These are phyloP conservation scores for Gryllus bimaculatus DNA, from an alignment of 1,140 invertebrate genomes.

Conservation along the genomic window DNA sequence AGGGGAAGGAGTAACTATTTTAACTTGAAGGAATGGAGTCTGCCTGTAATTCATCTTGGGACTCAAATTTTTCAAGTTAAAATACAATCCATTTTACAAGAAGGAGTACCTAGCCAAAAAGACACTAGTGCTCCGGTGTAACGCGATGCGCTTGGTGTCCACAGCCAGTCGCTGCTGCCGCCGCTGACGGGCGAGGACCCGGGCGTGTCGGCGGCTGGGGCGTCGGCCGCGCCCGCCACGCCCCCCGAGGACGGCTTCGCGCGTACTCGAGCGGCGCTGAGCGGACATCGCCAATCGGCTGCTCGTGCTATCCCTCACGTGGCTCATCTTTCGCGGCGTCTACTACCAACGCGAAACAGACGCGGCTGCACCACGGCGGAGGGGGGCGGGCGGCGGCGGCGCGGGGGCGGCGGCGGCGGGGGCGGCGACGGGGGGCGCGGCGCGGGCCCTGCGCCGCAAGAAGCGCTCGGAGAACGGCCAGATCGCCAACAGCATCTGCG, in stretches of 20 bases:
- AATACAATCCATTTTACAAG: no score
- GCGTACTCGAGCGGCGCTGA: conserved; percentile 79
- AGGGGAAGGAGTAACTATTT: no score
- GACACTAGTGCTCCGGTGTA: no score
- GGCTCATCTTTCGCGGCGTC: conserved; percentile 86
- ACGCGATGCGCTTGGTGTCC: conserved; percentile 22
- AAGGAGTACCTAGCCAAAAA: no score
- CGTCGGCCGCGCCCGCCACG: conserved; percentile 30
- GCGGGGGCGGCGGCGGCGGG: conserved; percentile 37
- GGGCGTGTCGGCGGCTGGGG: conserved; percentile 21
- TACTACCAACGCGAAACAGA: conserved; percentile 87
- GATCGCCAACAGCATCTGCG: conserved; percentile 75
- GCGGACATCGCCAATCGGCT: conserved; percentile 89
- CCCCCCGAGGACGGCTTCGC: conserved; percentile 75
- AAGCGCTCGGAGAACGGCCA: conserved; percentile 72
- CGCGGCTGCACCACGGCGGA: conserved; percentile 41
- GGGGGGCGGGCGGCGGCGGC: conserved; percentile 26
- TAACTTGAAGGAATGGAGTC: no score
- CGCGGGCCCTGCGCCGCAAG: conserved; percentile 42
- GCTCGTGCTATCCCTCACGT: conserved; percentile 81
- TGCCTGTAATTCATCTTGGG: no score
- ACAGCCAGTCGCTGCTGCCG: conserved; percentile 25
- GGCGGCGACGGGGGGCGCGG: conserved; percentile 36
- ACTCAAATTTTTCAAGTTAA: no score
- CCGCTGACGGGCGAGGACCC: conserved; percentile 25